phyloP scores from a whole-genome alignment of 1,140 invertebrate genomes.

The Trichonephila clavata region DNA sequence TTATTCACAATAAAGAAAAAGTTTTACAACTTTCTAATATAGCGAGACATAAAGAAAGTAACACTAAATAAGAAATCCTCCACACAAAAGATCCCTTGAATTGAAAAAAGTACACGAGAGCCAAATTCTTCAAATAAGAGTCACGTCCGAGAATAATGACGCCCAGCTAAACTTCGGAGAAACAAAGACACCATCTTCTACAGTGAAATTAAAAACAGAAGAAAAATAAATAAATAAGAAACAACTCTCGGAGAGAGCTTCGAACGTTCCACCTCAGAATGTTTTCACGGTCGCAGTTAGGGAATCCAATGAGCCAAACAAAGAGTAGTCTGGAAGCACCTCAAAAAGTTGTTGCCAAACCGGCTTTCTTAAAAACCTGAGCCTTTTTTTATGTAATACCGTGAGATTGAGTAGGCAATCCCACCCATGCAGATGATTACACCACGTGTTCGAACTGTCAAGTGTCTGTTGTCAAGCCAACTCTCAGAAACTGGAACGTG shows the following conservation, averaged over 20 bases:
- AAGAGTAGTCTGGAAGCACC: neutral
- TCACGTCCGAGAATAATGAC: constrained; percentile 22
- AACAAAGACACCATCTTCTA: neutral
- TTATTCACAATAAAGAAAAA: no score
- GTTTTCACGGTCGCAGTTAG: constrained; percentile 5
- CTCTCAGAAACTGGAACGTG: neutral
- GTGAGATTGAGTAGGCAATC: neutral
- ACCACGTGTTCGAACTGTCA: constrained; percentile 41
- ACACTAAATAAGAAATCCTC: no score
- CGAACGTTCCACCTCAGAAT: constrained; percentile 3
- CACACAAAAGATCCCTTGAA: neutral
- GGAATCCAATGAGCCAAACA: constrained; percentile 9
- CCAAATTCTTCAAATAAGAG: neutral
- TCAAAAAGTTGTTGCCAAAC: constrained; percentile 41
- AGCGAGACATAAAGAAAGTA: no score
- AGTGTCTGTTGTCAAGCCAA: constrained; percentile 18
- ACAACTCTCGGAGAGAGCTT: neutral
- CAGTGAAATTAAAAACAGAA: neutral
- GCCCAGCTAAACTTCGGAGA: neutral
- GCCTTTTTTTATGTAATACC: neutral
- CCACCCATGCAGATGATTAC: neutral
- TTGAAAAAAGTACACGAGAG: neutral
- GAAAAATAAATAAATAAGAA: neutral
- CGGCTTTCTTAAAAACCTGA: neutral
- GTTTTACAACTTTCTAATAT: no score